Conservation (phyloP, 2,113 vertebrate genomes). For the Hippolais icterina region DNA sequence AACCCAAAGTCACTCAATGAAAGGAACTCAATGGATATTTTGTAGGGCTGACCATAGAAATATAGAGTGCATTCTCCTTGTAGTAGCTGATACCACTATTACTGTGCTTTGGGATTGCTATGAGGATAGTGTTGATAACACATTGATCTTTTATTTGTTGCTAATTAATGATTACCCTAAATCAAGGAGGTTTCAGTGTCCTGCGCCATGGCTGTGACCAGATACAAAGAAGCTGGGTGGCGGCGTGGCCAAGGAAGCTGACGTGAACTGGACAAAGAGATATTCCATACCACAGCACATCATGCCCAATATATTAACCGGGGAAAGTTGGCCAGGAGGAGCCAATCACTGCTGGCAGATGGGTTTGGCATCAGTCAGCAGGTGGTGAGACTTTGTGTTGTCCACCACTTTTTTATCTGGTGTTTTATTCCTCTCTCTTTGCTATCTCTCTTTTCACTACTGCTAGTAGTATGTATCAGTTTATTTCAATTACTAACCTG, state of each 20-base stretch:
- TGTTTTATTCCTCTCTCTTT: neutral
- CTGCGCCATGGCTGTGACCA: neutral
- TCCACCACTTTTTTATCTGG: neutral
- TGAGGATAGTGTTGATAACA: neutral
- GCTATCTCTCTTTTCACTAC: neutral
- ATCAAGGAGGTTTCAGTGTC: neutral
- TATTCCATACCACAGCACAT: neutral
- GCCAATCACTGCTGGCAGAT: neutral
- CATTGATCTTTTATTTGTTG: neutral
- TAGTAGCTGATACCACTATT: neutral
- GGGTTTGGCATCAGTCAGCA: neutral
- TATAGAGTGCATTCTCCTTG: neutral
- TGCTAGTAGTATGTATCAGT: neutral
- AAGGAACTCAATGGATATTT: neutral
- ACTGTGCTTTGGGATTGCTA: neutral
- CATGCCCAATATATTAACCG: neutral
- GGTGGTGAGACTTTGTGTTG: neutral
- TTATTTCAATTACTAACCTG: neutral
- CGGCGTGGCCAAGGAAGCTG: neutral
- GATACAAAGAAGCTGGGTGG: neutral
- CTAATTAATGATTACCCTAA: neutral
- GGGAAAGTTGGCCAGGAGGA: neutral
- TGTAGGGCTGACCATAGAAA: too few species aligned
- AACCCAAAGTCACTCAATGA: neutral
- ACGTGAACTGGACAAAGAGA: too few species aligned